A percentile compares a stretch with the other conserved stretches of the same genome.
These are phyloP conservation scores for Homarus gammarus DNA, from an alignment of 2,888 invertebrate genomes.

Conservation along the genomic window DNA sequence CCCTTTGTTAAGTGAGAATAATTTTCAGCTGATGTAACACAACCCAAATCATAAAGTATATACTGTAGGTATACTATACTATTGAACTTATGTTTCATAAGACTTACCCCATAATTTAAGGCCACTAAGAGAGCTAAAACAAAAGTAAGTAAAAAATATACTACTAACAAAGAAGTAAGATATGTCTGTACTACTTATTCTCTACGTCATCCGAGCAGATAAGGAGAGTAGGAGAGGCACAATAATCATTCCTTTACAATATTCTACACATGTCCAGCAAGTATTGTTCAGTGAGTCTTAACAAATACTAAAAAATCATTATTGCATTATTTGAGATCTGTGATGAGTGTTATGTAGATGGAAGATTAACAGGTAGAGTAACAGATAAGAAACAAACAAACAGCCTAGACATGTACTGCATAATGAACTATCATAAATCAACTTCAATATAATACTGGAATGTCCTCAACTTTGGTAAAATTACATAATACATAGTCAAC, in stretches of 20 bases:
- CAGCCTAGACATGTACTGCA: conserved; percentile 10
- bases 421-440: conserved; percentile 2
- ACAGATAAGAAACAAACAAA: background rate
- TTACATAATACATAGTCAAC: conserved; percentile 21
- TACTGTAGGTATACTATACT: too few species aligned
- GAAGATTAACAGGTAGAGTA: background rate
- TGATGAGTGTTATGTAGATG: background rate
- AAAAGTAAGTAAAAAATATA: too few species aligned
- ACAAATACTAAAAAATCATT: background rate
- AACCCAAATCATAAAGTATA: too few species aligned
- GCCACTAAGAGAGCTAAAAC: too few species aligned
- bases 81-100: too few species aligned
- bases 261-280: background rate
- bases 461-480: conserved; percentile 38
- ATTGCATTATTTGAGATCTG: background rate
- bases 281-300: background rate
- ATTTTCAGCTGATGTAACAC: too few species aligned
- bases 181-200: too few species aligned
- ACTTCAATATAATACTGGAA: conserved; percentile 26
- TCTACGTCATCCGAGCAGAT: too few species aligned
- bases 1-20: too few species aligned
- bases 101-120: too few species aligned
- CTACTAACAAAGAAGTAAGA: too few species aligned
- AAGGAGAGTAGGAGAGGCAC: too few species aligned
- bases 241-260: background rate